These are phyloP conservation scores for Camponotus fellah DNA, from an alignment of 2,888 invertebrate species.

Conservation along the genomic window DNA sequence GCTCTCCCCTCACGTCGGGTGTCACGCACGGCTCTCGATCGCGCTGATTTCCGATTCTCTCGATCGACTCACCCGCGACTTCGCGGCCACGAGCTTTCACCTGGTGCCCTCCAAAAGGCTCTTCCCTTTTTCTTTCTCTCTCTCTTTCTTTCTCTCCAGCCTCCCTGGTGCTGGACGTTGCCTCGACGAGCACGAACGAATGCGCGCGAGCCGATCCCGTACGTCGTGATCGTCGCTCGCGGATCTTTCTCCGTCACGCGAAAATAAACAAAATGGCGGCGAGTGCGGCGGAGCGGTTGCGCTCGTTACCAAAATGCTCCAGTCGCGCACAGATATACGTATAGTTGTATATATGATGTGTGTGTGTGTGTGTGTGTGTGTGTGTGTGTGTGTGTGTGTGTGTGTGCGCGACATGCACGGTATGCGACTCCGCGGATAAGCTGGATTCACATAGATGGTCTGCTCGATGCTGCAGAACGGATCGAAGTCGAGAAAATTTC, in stretches of 20 bases:
- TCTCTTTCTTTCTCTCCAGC: conserved; percentile 4
- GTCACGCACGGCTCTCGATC: conserved; percentile 54
- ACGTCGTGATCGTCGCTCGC: conserved; percentile 62
- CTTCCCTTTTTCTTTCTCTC: not conserved
- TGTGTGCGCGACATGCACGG: not conserved
- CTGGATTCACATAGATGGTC: not conserved
- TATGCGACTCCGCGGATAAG: not conserved
- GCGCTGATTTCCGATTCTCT: conserved; percentile 34
- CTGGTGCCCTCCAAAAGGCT: not conserved
- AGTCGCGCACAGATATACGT: conserved; percentile 36
- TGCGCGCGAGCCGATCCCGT: conserved; percentile 43
- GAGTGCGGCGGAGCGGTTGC: conserved; percentile 45
- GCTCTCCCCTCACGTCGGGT: not conserved
- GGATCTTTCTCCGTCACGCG: conserved; percentile 86
- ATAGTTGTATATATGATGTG: too few relatives aligned
- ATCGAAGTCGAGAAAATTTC: not conserved
- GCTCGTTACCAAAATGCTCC: conserved; percentile 43
- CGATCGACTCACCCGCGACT: conserved; percentile 47
- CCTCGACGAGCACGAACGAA: conserved; percentile 16
- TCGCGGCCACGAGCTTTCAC: conserved; percentile 17
- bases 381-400: too few relatives aligned
- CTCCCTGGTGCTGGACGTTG: not conserved
- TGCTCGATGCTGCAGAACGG: not conserved
- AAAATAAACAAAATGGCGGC: conserved; percentile 95
- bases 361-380: too few relatives aligned